A percentile compares a stretch with the other conserved stretches of the same genome.
phyloP scores from a whole-genome alignment of 2,888 invertebrate species.

The Thecocarcelia acutangulata region DNA sequence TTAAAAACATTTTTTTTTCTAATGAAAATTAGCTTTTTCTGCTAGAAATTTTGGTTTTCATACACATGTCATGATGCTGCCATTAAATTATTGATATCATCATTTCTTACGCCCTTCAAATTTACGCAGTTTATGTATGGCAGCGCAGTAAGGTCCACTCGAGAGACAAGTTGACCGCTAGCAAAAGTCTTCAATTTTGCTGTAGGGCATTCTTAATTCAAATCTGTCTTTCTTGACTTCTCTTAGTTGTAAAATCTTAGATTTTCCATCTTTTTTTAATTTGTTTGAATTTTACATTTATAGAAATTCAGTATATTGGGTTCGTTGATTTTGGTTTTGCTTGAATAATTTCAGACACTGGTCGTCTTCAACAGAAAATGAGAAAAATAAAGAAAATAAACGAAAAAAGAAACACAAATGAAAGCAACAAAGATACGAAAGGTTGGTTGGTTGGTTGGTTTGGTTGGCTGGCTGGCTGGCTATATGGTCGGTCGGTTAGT shows the following conservation, averaged over 20 bases:
- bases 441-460: conserved; percentile 36
- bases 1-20: too few relatives aligned
- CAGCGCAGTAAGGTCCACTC: too few relatives aligned
- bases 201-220: background rate
- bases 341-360: conserved; percentile 63
- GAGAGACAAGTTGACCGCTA: too few relatives aligned
- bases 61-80: too few relatives aligned
- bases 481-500: conserved; percentile 39
- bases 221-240: background rate
- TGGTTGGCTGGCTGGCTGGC: conserved; percentile 48
- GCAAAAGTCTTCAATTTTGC: background rate
- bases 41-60: too few relatives aligned
- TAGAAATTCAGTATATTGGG: conserved; percentile 56
- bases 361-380: conserved; percentile 37
- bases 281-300: conserved; percentile 55
- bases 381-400: background rate
- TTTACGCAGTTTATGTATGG: too few relatives aligned
- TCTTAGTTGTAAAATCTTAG: background rate
- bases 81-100: too few relatives aligned
- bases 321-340: conserved; percentile 66
- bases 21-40: too few relatives aligned
- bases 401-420: background rate
- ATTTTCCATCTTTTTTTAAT: conserved; percentile 8
- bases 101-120: too few relatives aligned
- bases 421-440: conserved; percentile 10